A percentile compares a stretch with the other conserved stretches of the same genome.
These are phyloP conservation scores for Aethes cnicana DNA, from an alignment of 2,888 invertebrate species.

Conservation along the genomic window DNA sequence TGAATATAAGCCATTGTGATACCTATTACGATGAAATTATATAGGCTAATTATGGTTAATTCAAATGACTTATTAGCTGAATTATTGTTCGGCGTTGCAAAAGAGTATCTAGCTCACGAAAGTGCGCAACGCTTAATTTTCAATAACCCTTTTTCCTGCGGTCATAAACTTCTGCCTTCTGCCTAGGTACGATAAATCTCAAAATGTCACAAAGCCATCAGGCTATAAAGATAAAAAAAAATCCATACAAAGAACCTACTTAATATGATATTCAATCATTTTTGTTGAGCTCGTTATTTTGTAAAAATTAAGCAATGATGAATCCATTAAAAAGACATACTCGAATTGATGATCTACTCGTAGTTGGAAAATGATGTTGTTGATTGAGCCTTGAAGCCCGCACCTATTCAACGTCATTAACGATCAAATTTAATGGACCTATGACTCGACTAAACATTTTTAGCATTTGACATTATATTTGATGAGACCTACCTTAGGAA, in stretches of 20 bases:
- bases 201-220: too few species aligned
- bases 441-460: background rate
- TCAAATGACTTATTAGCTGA: too few species aligned
- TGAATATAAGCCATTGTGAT: background rate
- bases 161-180: too few species aligned
- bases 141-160: too few species aligned
- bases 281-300: background rate
- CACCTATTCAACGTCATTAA: conserved; percentile 8
- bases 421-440: too few species aligned
- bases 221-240: background rate
- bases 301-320: conserved; percentile 7
- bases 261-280: background rate
- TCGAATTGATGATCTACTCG: background rate
- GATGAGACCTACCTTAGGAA: conserved; percentile 3
- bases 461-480: conserved; percentile 1
- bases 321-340: conserved; percentile 3
- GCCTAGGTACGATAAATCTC: too few species aligned
- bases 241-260: background rate
- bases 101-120: too few species aligned
- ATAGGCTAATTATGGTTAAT: conserved; percentile 5
- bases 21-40: background rate
- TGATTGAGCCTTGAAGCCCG: conserved; percentile 6
- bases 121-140: too few species aligned
- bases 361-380: background rate
- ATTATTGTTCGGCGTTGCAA: too few species aligned